Base-by-base conservation (phyloP, 2,113 vertebrate species). In the Rhizomys pruinosus region DNA sequence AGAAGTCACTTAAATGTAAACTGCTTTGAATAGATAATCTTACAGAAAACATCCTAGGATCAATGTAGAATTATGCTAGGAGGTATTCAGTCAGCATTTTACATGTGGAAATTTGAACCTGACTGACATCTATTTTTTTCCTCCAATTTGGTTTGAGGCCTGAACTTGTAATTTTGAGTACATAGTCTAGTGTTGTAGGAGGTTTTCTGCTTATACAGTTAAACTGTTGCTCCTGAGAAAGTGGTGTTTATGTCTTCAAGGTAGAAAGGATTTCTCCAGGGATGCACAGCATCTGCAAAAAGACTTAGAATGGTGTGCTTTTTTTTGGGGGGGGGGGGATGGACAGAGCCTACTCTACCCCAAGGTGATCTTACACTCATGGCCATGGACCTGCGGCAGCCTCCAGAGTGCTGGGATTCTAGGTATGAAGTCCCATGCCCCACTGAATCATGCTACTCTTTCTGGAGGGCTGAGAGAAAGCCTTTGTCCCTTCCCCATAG, bases 221-320 rank as follows among this genome's bases (percentile, higher is more conserved):
- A 68, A 7, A 6, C 20, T 29, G 0, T 23, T 25, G 47, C n/a
- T 29, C 0, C 87, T 89, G 23, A 1, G 63, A 74, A 81, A n/a
- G 5, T 0, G 0, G 23, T 8, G 0, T 23, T 34, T 27, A 4
- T 8, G 19, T 16, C 47, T 79, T 39, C 27, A 44, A 23, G 57
- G 78, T 52, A 4, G 71, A 9, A 13, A 6, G 8, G 78, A 32
- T 22, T 84, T 76, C 34, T 72, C n/a, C 39, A 17, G 44, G 27
- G 68, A 80, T 68, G 89, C 37, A 44, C 63, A 69, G 1, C 59
- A 5, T 39, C 42, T n/a, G 61, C 44, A 71, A 7, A 12, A 42
- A 25, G 2, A 8, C 39, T 55, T 20, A 22, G 9, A 16, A 32
- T 3, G 15, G 61, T 23, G 10, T 12, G 16, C 2, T 25, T 69